These are phyloP conservation scores for Peromyscus leucopus DNA, from an alignment of 2,113 vertebrate genomes.

Conservation along the genomic window DNA sequence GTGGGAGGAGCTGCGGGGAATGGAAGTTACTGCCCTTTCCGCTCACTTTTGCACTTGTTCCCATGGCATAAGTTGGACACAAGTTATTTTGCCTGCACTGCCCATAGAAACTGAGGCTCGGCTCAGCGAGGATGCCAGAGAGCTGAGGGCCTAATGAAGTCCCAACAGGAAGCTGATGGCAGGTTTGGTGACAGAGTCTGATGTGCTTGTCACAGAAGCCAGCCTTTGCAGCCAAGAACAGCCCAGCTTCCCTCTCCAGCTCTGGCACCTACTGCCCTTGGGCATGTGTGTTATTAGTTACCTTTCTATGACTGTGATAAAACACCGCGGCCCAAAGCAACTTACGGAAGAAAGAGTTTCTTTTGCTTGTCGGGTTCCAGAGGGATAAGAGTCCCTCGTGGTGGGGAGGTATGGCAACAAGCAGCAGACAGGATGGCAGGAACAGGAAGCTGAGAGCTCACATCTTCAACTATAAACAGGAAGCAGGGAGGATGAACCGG, in stretches of 20 bases:
- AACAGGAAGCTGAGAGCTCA: background rate
- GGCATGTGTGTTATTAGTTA: background rate
- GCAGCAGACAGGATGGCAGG: background rate
- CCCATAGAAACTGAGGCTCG: background rate
- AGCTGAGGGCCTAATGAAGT: background rate
- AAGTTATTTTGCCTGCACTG: background rate
- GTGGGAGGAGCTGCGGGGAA: background rate
- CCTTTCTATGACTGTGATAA: background rate
- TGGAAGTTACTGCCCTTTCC: no score
- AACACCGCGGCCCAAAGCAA: background rate
- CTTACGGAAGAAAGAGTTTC: background rate
- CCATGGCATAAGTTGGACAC: background rate
- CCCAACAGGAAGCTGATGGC: background rate
- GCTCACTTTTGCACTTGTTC: background rate
- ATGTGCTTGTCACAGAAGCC: background rate
- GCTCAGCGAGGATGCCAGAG: slow-evolving; percentile 8
- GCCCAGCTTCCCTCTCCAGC: background rate
- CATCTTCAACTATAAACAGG: background rate
- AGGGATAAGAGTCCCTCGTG: background rate
- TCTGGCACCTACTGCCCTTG: background rate
- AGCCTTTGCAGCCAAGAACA: background rate
- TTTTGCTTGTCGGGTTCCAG: background rate
- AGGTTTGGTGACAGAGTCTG: background rate
- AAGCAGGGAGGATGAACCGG: background rate
- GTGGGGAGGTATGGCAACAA: background rate